Evolutionary conservation across 2,888 invertebrate genomes (phyloP).

Genomic region (Hartigia nigra): DNA sequence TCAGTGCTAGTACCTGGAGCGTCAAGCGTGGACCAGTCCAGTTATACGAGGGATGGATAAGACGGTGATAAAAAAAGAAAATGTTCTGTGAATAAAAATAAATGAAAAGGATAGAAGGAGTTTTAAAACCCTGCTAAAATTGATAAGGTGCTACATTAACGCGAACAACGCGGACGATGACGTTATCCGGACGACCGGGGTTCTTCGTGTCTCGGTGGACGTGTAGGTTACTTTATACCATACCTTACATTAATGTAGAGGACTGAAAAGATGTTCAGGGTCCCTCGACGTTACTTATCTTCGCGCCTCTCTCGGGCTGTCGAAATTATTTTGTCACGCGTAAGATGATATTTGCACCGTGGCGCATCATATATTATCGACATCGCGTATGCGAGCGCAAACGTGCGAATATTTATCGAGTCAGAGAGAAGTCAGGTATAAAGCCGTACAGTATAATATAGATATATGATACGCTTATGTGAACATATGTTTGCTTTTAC

Average conservation of each 20-base stretch:
- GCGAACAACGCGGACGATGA: slow-evolving; percentile 33
- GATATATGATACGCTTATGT: not conserved
- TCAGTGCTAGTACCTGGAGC: slow-evolving; percentile 16
- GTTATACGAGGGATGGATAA: slow-evolving; percentile 47
- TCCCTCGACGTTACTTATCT: slow-evolving; percentile 8
- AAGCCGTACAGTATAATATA: not conserved
- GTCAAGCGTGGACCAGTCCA: slow-evolving; percentile 52
- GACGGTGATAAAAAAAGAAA: slow-evolving; percentile 23
- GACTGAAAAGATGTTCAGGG: not conserved
- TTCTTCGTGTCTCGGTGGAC: not conserved
- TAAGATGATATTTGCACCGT: slow-evolving; percentile 12
- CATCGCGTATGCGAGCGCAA: not conserved
- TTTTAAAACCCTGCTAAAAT: slow-evolving; percentile 31
- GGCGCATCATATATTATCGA: not conserved
- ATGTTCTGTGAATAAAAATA: not conserved
- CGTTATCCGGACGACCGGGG: slow-evolving; percentile 35
- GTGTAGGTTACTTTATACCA: not conserved
- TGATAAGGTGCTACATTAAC: slow-evolving; percentile 49
- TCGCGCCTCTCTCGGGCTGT: slow-evolving; percentile 32
- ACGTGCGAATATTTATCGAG: not conserved
- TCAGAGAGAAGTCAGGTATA: not conserved
- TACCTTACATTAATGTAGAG: not conserved
- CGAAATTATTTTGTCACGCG: slow-evolving; percentile 41
- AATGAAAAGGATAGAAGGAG: slow-evolving; percentile 4
- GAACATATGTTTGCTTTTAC: not conserved